phyloP scores from a whole-genome alignment of 1,140 invertebrate genomes.

The Conopomorpha cramerella region DNA sequence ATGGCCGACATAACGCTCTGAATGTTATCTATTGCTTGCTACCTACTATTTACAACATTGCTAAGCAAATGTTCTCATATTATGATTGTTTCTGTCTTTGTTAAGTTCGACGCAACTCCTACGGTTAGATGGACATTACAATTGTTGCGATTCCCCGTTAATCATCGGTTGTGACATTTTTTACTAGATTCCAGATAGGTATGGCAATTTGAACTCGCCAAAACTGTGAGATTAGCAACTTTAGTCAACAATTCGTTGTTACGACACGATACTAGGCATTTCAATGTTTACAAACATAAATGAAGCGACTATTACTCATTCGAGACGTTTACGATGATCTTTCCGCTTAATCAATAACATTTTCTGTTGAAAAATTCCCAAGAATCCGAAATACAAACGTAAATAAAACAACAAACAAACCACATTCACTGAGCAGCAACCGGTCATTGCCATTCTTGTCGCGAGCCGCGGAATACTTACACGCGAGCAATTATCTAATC shows the following conservation, averaged over 20 bases:
- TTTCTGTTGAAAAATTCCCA: background rate
- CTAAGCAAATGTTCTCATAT: slow-evolving; percentile 35
- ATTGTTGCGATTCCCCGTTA: background rate
- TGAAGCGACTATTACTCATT: background rate
- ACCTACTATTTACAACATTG: slow-evolving; percentile 31
- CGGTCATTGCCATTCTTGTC: background rate
- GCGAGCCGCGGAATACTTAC: background rate
- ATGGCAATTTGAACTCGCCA: no score
- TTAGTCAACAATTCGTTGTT: no score
- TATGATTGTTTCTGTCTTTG: slow-evolving; percentile 21
- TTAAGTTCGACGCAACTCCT: slow-evolving; percentile 1
- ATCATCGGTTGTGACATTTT: background rate
- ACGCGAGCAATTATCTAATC: background rate
- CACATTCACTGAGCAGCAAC: background rate
- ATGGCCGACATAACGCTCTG: slow-evolving; percentile 50
- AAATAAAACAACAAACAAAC: background rate
- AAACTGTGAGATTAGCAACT: no score
- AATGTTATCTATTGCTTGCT: slow-evolving; percentile 41
- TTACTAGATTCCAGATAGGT: no score
- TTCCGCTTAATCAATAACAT: background rate
- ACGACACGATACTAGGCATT: no score
- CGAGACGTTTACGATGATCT: background rate
- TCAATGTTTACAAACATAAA: background rate
- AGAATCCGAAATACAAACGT: background rate
- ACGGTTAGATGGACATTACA: background rate